A percentile compares a stretch with the other conserved stretches of the same genome.
Conservation (phyloP, 2,888 invertebrate genomes). For the Drosophila mayaguana region DNA sequence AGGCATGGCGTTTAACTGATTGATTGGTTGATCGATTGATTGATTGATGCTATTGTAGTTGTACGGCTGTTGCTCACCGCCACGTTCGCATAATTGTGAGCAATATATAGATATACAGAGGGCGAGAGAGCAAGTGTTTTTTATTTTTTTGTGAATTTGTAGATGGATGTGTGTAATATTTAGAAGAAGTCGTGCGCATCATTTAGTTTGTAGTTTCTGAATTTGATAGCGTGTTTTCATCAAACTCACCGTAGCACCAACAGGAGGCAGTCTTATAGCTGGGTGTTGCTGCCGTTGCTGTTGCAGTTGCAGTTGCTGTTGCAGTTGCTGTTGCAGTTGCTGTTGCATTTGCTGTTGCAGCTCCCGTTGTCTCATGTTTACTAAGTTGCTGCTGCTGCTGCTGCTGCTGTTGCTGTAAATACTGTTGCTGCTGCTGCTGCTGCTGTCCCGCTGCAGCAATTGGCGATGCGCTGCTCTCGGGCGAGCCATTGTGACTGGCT, state of each 20-base stretch:
- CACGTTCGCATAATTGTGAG: conserved; percentile 29
- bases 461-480: conserved; percentile 56
- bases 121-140: conserved; percentile 44
- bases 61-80: conserved; percentile 38
- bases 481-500: conserved; percentile 63
- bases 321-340: conserved; percentile 43
- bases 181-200: conserved; percentile 73
- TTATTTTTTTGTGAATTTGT: conserved; percentile 37
- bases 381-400: conserved; percentile 50
- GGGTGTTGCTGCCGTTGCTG: conserved; percentile 54
- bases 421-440: conserved; percentile 49
- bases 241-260: conserved; percentile 85
- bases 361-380: conserved; percentile 46
- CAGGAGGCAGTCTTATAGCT: conserved; percentile 82
- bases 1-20: conserved; percentile 45
- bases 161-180: conserved; percentile 57
- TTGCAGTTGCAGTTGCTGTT: conserved; percentile 44
- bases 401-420: conserved; percentile 35
- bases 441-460: conserved; percentile 42
- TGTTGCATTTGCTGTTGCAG: conserved; percentile 23
- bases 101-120: conserved; percentile 22
- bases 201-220: conserved; percentile 64
- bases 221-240: conserved; percentile 70
- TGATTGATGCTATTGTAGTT: conserved; percentile 60
- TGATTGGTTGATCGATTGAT: conserved; percentile 52